Base-by-base conservation (phyloP, 2,888 invertebrate genomes). In the Nomada fucata region DNA sequence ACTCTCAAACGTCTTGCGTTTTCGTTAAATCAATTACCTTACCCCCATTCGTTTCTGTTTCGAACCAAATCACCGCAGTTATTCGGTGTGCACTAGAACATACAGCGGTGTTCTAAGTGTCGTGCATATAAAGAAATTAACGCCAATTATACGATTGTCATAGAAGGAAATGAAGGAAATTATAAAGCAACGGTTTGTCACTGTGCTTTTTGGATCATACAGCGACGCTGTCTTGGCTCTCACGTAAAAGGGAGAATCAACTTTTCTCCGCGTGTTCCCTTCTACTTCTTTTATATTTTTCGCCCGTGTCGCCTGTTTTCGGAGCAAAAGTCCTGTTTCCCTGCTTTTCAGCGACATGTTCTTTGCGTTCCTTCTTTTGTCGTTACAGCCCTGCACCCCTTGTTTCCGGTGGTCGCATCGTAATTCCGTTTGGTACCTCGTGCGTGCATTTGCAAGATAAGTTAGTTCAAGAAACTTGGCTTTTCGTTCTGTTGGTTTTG, bases 161-260 rank as follows among this genome's bases (percentile, higher is more conserved):
- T 77, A 80, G 72, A 72, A 81, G 84, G 84, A 76, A 84, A 85
- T 85, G 72, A 72, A 81, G 84, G 84, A 76, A 84, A 85, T 85
- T 84, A 81, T 80, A 77, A 79, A 74, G 74, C 76, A 59, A 57
- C 65, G 18, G 42, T 47, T 53, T 63, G 73, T 13, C 59, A 3
- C 44, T 53, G 60, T 73, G 52, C 53, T 20, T 23, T 60, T 52
- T 55, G 47, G 20, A 26, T 55, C 63, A 10, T 60, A 47, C 42
- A 47, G 26, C 69, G 26, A 60, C 61, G 57, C 36, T 68, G 60
- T 26, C 60, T 15, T 26, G 67, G 4, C 23, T 44, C 80, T 83
- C 84, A 77, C 84, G 80, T 84, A 84, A 72, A 55, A 52, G 13
- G n/a, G 18, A 57, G 84, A 71, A 83, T 84, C 80, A 80, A 79